These are phyloP conservation scores for Abrostola tripartita DNA, from an alignment of 2,888 invertebrate genomes.

Conservation along the genomic window DNA sequence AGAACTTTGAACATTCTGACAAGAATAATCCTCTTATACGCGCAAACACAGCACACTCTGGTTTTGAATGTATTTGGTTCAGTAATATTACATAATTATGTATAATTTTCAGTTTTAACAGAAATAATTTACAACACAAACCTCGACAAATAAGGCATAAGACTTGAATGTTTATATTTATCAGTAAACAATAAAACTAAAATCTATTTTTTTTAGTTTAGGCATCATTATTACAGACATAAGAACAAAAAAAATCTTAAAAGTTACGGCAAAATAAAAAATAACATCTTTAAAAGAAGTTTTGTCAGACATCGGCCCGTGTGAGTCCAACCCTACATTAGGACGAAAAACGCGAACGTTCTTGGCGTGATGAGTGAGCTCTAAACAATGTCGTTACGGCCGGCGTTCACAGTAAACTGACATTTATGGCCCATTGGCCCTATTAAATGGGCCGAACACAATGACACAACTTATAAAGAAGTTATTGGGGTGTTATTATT, in stretches of 20 bases:
- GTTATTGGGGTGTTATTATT: constrained; percentile 56
- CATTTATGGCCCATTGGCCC: constrained; percentile 56
- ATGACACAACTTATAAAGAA: constrained; percentile 54
- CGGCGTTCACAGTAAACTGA: constrained; percentile 51
- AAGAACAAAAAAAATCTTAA: no score
- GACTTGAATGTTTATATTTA: no score
- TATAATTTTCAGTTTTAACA: no score
- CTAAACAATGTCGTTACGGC: constrained; percentile 58
- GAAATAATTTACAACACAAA: no score
- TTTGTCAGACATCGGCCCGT: constrained; percentile 5
- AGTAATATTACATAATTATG: no score
- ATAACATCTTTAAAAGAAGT: constrained; percentile 15
- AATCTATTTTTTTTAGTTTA: no score
- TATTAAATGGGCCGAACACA: constrained; percentile 58
- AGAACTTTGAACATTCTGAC: no score
- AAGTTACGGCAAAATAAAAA: not conserved
- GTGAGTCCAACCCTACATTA: constrained; percentile 27
- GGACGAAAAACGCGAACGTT: constrained; percentile 42
- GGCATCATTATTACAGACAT: not conserved
- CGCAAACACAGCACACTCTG: no score
- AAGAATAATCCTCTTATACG: no score
- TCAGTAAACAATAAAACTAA: no score
- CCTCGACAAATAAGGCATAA: no score
- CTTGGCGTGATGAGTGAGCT: constrained; percentile 48
- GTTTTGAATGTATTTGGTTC: no score